These are phyloP conservation scores for Caenorhabditis brenneri DNA, from an alignment of 1,140 invertebrate genomes.

Conservation along the genomic window DNA sequence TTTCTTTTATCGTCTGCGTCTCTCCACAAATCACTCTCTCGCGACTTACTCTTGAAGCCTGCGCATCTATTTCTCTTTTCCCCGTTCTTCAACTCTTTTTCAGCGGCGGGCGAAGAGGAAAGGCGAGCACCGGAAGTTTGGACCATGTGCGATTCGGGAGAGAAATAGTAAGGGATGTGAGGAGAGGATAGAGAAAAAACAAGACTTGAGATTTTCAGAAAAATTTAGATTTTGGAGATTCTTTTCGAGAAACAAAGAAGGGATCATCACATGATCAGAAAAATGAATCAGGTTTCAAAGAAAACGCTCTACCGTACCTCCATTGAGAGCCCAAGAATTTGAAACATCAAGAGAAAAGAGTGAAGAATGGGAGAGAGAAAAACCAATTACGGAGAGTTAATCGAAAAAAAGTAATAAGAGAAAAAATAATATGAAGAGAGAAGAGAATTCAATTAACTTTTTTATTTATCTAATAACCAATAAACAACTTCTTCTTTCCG, in stretches of 20 bases:
- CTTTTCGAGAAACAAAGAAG: no score
- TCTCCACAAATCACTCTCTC: not conserved
- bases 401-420: not conserved
- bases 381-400: not conserved
- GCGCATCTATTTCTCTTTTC: not conserved
- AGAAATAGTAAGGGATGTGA: not conserved
- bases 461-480: not conserved
- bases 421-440: not conserved
- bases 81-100: not conserved
- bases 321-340: no score
- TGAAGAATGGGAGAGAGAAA: not conserved
- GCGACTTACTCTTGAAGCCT: not conserved
- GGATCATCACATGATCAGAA: no score
- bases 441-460: not conserved
- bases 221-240: no score
- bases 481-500: not conserved
- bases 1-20: not conserved
- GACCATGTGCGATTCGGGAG: not conserved
- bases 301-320: no score
- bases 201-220: no score
- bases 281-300: no score
- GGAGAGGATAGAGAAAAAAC: not conserved
- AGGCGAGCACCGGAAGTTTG: conserved; percentile 13
- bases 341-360: no score
- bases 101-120: not conserved